Percentiles rank a stretch among this genome's conserved stretches.
These are phyloP conservation scores for Orius laevigatus DNA, from an alignment of 1,140 invertebrate genomes.

Conservation along the genomic window DNA sequence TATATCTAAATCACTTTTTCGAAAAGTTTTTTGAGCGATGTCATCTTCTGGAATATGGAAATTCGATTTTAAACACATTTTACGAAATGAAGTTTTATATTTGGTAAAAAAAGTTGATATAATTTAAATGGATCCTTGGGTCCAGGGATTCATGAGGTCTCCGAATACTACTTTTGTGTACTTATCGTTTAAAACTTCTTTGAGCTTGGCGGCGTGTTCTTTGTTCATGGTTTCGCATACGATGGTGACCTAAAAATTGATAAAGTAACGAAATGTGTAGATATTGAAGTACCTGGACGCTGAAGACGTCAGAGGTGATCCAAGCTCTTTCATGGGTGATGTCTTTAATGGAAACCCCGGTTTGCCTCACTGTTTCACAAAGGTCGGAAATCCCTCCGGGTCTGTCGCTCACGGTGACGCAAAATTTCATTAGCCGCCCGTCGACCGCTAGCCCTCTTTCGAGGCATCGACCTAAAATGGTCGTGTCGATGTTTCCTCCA, in stretches of 20 bases:
- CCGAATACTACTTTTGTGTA: constrained; percentile 29
- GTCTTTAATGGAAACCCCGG: constrained; percentile 84
- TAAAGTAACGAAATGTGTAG: constrained; percentile 7
- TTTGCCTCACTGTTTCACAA: constrained; percentile 49
- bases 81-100: no score
- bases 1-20: constrained; percentile 28
- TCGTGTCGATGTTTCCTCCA: constrained; percentile 89
- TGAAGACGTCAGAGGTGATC: constrained; percentile 74
- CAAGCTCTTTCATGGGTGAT: constrained; percentile 88
- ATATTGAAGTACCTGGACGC: constrained; percentile 41
- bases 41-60: no score
- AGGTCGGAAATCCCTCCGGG: constrained; percentile 78
- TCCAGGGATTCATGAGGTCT: constrained; percentile 15
- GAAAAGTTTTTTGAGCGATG: no score
- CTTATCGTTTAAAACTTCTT: constrained; percentile 36
- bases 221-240: constrained; percentile 70
- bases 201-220: constrained; percentile 52
- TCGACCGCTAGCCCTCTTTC: constrained; percentile 80
- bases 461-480: constrained; percentile 70
- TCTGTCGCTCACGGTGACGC: constrained; percentile 69
- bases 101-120: not conserved
- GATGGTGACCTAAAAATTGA: constrained; percentile 48
- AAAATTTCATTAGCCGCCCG: constrained; percentile 70
- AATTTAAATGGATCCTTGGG: not conserved
- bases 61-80: no score